Percentiles rank a stretch among this genome's conserved stretches.
These are phyloP conservation scores for Neodon shergylaensis DNA, from an alignment of 2,113 vertebrate species.

Conservation along the genomic window DNA sequence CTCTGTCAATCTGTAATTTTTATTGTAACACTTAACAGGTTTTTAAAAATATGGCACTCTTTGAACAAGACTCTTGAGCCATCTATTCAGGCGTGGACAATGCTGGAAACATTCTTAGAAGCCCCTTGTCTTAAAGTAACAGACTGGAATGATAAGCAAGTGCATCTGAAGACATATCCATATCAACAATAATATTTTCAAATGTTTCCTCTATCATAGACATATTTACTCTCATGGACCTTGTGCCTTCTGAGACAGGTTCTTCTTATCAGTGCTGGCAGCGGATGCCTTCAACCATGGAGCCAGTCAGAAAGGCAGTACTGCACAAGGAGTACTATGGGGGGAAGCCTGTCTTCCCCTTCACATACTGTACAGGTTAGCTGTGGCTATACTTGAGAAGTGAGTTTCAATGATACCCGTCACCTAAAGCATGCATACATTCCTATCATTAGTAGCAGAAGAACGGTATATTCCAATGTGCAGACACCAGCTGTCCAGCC, in stretches of 20 bases:
- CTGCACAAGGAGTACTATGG: not conserved
- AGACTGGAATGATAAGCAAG: slow-evolving; percentile 63
- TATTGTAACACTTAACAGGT: slow-evolving; percentile 44
- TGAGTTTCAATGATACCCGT: not conserved
- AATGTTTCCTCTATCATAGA: slow-evolving; percentile 9
- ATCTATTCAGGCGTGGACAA: slow-evolving; percentile 20
- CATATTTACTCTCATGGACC: not conserved
- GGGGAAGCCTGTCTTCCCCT: not conserved
- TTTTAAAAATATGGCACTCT: slow-evolving; percentile 31
- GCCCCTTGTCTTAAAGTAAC: slow-evolving; percentile 15
- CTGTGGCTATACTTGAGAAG: not conserved
- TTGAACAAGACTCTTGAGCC: slow-evolving; percentile 51
- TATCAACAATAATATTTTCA: slow-evolving; percentile 9
- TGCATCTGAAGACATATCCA: slow-evolving; percentile 33
- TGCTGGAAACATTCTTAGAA: slow-evolving; percentile 32
- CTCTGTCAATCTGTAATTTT: not conserved
- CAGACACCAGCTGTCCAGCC: not conserved
- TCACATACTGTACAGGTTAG: not conserved
- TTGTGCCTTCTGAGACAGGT: not conserved
- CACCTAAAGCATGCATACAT: not conserved
- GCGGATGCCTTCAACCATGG: not conserved
- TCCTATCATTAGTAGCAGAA: not conserved
- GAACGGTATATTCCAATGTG: not conserved
- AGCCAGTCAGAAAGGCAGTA: not conserved
- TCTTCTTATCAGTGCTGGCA: slow-evolving; percentile 8